Evolutionary conservation across 64 coral and sea anemone species (phyloP).

Genomic region (Stylophora pistillata): DNA sequence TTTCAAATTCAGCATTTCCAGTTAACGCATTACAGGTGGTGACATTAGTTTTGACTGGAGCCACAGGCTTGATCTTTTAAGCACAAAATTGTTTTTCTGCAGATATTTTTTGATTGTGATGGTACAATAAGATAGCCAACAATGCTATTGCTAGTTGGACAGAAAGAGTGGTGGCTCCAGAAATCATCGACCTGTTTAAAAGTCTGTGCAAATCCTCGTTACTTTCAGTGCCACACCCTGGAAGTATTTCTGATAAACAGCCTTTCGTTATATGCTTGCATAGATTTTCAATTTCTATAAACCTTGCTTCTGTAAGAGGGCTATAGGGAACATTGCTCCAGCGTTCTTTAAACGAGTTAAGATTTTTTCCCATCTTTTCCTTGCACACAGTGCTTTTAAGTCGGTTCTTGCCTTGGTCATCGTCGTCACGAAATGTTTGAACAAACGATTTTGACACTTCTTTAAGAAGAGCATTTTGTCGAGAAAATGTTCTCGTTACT

Average conservation of each 20-base stretch:
- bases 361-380: conserved; percentile 23
- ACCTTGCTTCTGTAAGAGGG: not conserved
- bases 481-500: conserved; percentile 37
- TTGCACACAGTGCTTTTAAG: not conserved
- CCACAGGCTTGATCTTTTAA: conserved; percentile 11
- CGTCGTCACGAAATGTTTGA: conserved; percentile 43
- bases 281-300: conserved; percentile 3
- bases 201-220: conserved; percentile 51
- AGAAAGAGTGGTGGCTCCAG: conserved; percentile 49
- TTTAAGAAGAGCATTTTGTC: not conserved
- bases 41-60: not conserved
- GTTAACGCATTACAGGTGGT: not conserved
- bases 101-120: conserved; percentile 46
- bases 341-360: not conserved
- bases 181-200: conserved; percentile 60
- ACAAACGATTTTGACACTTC: conserved; percentile 31
- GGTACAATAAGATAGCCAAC: conserved; percentile 47
- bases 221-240: conserved; percentile 42
- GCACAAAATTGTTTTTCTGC: conserved; percentile 20
- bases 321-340: not conserved
- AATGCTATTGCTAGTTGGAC: conserved; percentile 38
- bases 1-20: not conserved
- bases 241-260: conserved; percentile 41
- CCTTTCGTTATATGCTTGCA: conserved; percentile 41
- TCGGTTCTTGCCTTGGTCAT: conserved; percentile 27